Evolutionary conservation across 2,888 invertebrate genomes (phyloP).

Genomic region (Hyposoter didymator): DNA sequence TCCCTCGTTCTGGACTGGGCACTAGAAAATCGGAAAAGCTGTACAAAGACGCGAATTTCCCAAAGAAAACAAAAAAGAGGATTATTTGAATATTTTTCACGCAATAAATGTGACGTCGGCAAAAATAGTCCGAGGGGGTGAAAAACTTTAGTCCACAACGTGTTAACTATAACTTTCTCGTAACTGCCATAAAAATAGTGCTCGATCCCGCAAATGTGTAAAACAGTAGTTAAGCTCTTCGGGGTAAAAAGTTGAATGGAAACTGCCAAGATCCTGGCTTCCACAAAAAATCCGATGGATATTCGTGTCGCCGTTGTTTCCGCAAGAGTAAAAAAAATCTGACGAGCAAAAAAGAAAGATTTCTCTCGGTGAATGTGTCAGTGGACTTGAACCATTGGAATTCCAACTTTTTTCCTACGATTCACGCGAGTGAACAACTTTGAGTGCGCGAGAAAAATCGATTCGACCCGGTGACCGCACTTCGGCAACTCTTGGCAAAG

Average conservation of each 20-base stretch:
- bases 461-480: slow-evolving; percentile 32
- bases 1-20: slow-evolving; percentile 45
- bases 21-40: slow-evolving; percentile 15
- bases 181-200: neutral
- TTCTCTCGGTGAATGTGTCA: neutral
- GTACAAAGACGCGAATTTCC: neutral
- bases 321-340: neutral
- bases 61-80: neutral
- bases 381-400: neutral
- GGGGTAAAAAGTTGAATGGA: neutral
- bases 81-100: neutral
- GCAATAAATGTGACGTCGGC: neutral
- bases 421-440: slow-evolving; percentile 16
- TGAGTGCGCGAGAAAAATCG: slow-evolving; percentile 36
- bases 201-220: neutral
- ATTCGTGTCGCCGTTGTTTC: neutral
- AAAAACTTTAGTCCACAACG: neutral
- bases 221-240: neutral
- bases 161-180: neutral
- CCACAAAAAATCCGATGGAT: neutral
- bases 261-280: neutral
- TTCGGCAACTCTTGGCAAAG: slow-evolving; percentile 8
- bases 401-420: neutral
- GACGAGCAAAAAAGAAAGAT: neutral
- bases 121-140: neutral